Evolutionary conservation across 2,797 vertebrate species (phyloP).

Genomic region (Oryzias dopingdopingensis): DNA sequence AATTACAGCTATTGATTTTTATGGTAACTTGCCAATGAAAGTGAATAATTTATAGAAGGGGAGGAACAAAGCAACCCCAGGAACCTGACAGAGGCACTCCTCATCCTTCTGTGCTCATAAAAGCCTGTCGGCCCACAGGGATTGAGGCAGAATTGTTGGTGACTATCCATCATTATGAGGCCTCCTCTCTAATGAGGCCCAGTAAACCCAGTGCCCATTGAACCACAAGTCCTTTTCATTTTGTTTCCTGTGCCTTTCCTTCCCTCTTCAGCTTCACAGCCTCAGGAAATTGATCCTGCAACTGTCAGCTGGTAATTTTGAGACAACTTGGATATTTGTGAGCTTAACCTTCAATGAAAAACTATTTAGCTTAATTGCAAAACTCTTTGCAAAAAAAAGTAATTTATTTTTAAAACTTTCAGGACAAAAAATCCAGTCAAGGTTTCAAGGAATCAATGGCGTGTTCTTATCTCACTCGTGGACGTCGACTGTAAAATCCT

Average conservation of each 20-base stretch:
- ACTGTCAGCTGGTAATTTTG: background rate
- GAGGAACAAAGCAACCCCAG: constrained; percentile 22
- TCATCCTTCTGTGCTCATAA: constrained; percentile 35
- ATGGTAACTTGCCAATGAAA: constrained; percentile 15
- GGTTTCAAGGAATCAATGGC: background rate
- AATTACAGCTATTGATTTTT: constrained; percentile 51
- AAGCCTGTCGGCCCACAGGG: constrained; percentile 26
- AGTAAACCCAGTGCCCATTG: constrained; percentile 48
- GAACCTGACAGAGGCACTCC: constrained; percentile 27
- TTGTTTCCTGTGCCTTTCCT: constrained; percentile 20
- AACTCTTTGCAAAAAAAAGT: too few relatives aligned
- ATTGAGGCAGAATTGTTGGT: constrained; percentile 43
- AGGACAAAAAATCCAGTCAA: background rate
- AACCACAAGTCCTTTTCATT: constrained; percentile 46
- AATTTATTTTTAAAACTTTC: too few relatives aligned
- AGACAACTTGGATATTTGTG: too few relatives aligned
- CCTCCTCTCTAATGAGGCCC: constrained; percentile 62
- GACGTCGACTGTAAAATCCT: background rate
- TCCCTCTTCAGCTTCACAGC: constrained; percentile 1
- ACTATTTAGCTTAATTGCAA: too few relatives aligned
- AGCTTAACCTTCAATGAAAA: too few relatives aligned
- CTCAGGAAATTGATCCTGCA: background rate
- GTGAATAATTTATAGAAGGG: constrained; percentile 24
- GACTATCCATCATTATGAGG: constrained; percentile 49
- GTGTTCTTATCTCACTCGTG: constrained; percentile 9